Evolutionary conservation across 2,888 invertebrate genomes (phyloP), one percentile per base, ranked within the genome.

Genomic region (Panzeria rudis): DNA sequence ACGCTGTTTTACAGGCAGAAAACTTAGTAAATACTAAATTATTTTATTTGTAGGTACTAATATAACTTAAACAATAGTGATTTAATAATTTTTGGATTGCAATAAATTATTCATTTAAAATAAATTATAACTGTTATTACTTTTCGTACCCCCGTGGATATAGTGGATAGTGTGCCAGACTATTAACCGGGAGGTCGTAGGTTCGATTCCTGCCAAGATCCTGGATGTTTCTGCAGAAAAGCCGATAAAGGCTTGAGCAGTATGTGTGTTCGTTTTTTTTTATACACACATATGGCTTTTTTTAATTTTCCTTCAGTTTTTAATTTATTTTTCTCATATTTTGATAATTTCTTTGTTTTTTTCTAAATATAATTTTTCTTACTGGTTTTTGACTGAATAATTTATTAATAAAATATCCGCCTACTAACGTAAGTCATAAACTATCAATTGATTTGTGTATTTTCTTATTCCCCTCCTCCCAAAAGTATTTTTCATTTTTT

Each of bases 331-430:
- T n/a, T 41, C 11, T 41, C 38, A 13, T 13, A 13, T 41, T 11
- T 11, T 3, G 2, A 41, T 3, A 13, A 41, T 41, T 41, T 41
- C 13, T 9, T 41, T n/a, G 44, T 44, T 44, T 15, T 44, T 44
- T 29, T n/a, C 8, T 35, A 35, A 35, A 50, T 47, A 17, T 47
- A 17, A 5, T 17, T 47, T 17, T n/a, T 7, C 17, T 13, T 17
- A 17, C 47, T 17, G 8, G 1, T 47, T 17, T 47, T 5, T n/a
- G 41, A 11, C 44, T 44, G 44, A 9, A 50, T 50, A 50, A 20
- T 50, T 50, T 50, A 50, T 77, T 61, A 25, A 61, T 41, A 69
- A 77, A 71, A 41, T 44, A 62, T 79, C 25, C 71, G 32, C 62
- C 77, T 61, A 50, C 77, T 29, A 69, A 50, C 59, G 4, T 4